Evolutionary conservation across 2,888 invertebrate genomes (phyloP), one percentile per base, ranked within the genome.

Genomic region (Vanessa cardui): DNA sequence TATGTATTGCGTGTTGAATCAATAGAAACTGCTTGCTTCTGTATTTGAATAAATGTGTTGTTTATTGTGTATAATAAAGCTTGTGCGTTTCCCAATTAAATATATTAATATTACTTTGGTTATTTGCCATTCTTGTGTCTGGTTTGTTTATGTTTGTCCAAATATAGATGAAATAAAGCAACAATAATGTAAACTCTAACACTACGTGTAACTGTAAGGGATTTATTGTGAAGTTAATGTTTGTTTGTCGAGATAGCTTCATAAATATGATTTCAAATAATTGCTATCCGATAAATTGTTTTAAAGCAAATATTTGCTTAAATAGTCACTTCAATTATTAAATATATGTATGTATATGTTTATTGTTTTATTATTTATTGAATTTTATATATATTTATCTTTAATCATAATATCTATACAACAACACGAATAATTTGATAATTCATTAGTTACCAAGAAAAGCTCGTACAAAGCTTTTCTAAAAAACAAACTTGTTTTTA

Each of bases 161-260:
- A 59, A 59, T 59, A 59, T 26, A 59, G 59, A 26, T 46, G 26
- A 46, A 56, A 56, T 39, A 56, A 12, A 18, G 56, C 12, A 21
- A 21, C 21, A 6, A 46, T 45, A 26, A 26, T 20, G 46, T 59
- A 46, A 59, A 21, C n/a, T 20, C 16, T 21, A 59, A 59, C 46
- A 59, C 45, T 6, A 9, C 44, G 45, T 12, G 12, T 59, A 39
- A n/a, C n/a, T 46, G 46, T 46, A 20, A 26, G 26, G 46, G 46
- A 46, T 59, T 59, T 59, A 26, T 58, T 59, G 26, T 16, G 8
- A 39, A 56, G n/a, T n/a, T 16, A n/a, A 31, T n/a, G n/a, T 56
- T 26, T 33, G 56, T 56, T 56, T 18, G 56, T 33, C 56, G 18
- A 33, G n/a, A 39, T 39, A 56, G 4, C 5, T 33, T n/a, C 39